Base-by-base conservation (phyloP, 1,140 invertebrate species). In the Drosophila rufa region DNA sequence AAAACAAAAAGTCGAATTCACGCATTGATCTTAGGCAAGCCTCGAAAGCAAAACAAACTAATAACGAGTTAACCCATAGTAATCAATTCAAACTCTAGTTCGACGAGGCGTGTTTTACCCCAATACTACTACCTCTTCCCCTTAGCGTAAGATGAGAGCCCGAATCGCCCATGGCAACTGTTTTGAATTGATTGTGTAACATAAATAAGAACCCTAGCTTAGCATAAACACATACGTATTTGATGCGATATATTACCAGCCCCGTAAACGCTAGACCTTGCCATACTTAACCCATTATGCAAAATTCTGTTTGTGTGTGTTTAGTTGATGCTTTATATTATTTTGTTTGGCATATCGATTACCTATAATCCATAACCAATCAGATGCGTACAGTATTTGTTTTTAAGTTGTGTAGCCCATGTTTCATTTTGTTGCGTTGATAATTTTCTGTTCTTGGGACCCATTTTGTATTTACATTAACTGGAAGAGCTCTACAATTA, bases 251-350 rank as follows among this genome's bases (percentile, higher is more conserved):
- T 58, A 79, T 48, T 57, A 36, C 40, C 33, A 82, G 74, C 55
- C 71, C 57, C 45, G 73, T 83, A 83, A 61, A 38, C 53, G 38
- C 33, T 80, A 80, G 78, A 19, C 45, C 22, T 77, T 46, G 19
- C 55, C 77, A 61, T 57, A 58, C 30, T 36, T 71, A 61, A 56
- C 43, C 77, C 42, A 40, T 36, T 33, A 58, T 71, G 50, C 67
- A 4, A 43, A 38, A 58, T 71, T 22, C 19, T 51, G 36, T 70
- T 83, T 70, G 42, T 79, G 22, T 47, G 47, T 77, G 57, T 85
- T 71, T 83, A 59, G 50, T 85, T 85, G 40, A 58, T 58, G 82
- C 82, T 84, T 84, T 74, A 56, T 84, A 46, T 61, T 64, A 71
- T 68, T 53, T 73, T 19, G 17, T 59, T 75, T 83, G 66, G 66